phyloP scores from a whole-genome alignment of 2,113 vertebrate species.

The Mohoua ochrocephala region DNA sequence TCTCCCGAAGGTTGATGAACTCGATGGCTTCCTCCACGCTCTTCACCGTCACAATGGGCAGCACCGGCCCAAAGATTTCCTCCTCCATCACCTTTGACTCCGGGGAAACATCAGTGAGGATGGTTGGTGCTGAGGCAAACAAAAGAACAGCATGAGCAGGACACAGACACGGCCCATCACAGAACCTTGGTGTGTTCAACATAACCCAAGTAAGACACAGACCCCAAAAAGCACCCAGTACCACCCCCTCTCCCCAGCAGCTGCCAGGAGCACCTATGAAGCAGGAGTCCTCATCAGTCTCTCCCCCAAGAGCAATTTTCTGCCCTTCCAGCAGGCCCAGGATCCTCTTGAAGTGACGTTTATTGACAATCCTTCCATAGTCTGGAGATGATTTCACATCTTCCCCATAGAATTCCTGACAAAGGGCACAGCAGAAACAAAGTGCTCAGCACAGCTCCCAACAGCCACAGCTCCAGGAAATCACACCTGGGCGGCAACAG shows the following conservation, averaged over 20 bases:
- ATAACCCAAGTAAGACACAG: background rate
- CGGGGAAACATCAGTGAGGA: too few species aligned
- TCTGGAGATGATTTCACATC: slow-evolving; percentile 85
- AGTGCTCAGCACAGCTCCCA: background rate
- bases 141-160: too few species aligned
- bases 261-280: slow-evolving; percentile 81
- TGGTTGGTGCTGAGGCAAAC: too few species aligned
- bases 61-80: too few species aligned
- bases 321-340: slow-evolving; percentile 83
- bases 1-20: slow-evolving; percentile 77
- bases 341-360: slow-evolving; percentile 83
- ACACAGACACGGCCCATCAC: too few species aligned
- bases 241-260: background rate
- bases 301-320: slow-evolving; percentile 82
- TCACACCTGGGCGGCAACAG: too few species aligned
- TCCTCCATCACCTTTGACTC: too few species aligned
- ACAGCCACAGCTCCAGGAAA: background rate
- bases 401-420: slow-evolving; percentile 89
- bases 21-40: too few species aligned
- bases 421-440: background rate
- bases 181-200: too few species aligned
- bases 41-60: too few species aligned
- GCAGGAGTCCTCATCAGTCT: slow-evolving; percentile 79
- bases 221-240: background rate
- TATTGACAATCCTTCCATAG: slow-evolving; percentile 86